Evolutionary conservation across 2,888 invertebrate species (phyloP).

Genomic region (Cryptus viduatorius): DNA sequence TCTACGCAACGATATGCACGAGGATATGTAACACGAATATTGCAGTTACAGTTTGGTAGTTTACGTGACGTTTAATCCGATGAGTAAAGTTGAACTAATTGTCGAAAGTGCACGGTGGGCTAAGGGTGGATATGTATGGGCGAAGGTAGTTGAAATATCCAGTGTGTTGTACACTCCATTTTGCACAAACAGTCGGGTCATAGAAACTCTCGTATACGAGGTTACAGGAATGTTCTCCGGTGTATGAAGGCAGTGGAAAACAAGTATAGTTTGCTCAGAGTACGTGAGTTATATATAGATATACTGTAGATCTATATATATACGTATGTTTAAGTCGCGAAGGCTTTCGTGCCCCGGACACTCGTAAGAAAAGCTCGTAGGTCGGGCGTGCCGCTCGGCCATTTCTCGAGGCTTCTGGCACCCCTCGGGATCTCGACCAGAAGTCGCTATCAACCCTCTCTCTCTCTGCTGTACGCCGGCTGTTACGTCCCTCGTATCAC

Average conservation of each 20-base stretch:
- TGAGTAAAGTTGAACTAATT: constrained; percentile 56
- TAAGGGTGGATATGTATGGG: neutral
- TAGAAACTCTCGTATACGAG: constrained; percentile 50
- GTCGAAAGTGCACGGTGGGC: constrained; percentile 45
- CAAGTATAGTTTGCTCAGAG: constrained; percentile 10
- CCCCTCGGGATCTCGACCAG: constrained; percentile 32
- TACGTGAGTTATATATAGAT: neutral
- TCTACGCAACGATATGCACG: neutral
- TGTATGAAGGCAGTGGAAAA: constrained; percentile 18
- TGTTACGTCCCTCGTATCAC: constrained; percentile 67
- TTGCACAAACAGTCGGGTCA: constrained; percentile 38
- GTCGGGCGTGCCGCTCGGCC: constrained; percentile 42
- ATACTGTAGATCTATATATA: neutral
- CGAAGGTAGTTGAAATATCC: constrained; percentile 12
- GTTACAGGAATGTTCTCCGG: constrained; percentile 13
- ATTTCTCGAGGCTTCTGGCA: constrained; percentile 38
- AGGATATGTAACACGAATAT: constrained; percentile 7
- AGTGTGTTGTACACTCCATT: constrained; percentile 37
- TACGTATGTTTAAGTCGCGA: neutral
- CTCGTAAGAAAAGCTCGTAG: constrained; percentile 58
- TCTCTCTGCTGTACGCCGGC: constrained; percentile 15
- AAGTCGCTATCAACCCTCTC: constrained; percentile 24
- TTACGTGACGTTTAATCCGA: constrained; percentile 53
- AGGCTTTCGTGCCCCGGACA: constrained; percentile 32
- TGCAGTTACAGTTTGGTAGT: neutral